Evolutionary conservation across 2,113 vertebrate genomes (phyloP).

Genomic region (Archilochus colubris): DNA sequence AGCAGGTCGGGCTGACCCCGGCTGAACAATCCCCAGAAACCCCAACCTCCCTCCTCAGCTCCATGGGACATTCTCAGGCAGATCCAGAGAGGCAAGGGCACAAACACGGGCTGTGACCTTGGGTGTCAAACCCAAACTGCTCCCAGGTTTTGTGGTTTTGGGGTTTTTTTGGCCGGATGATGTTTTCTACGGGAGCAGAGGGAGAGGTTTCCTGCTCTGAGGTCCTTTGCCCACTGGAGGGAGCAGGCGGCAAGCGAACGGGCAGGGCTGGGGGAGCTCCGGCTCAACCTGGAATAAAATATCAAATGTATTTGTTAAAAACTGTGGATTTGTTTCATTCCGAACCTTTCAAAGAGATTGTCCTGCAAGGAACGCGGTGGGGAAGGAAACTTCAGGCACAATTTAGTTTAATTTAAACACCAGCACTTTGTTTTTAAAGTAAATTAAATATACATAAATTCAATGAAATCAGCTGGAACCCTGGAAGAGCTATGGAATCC

Average conservation of each 20-base stretch:
- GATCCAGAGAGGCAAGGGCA: rapidly evolving
- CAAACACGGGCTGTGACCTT: neutral
- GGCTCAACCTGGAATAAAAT: neutral
- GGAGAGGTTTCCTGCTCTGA: neutral
- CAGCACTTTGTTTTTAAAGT: neutral
- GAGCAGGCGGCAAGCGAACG: constrained; percentile 1
- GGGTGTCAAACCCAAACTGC: neutral
- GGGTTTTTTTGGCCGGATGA: no score
- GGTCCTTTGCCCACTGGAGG: constrained; percentile 59
- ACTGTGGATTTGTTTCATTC: rapidly evolving
- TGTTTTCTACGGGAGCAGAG: neutral
- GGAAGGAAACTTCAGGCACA: neutral
- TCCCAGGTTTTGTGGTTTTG: no score
- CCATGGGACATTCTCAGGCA: neutral
- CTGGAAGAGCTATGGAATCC: neutral
- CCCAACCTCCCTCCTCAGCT: no score
- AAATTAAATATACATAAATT: neutral
- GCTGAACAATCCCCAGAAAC: neutral
- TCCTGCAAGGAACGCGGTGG: neutral
- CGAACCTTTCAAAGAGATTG: neutral
- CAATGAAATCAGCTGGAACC: neutral
- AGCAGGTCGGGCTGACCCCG: rapidly evolving
- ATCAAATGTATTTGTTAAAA: neutral
- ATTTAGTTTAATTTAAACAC: neutral
- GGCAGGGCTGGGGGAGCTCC: neutral